These are phyloP conservation scores for Gila robusta DNA, from an alignment of 2,797 vertebrate genomes.

Conservation along the genomic window DNA sequence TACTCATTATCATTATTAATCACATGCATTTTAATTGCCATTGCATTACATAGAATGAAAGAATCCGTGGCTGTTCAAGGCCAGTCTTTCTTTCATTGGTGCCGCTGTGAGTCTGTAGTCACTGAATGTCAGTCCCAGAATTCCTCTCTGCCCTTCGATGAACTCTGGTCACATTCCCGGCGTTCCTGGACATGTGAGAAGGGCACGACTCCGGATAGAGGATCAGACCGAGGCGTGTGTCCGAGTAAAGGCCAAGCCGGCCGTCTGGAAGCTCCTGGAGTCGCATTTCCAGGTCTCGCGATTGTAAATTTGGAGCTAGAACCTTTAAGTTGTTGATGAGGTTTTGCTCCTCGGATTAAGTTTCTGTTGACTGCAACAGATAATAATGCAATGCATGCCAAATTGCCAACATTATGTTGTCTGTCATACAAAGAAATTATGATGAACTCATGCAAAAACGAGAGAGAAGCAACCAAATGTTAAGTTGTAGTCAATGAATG, in stretches of 20 bases:
- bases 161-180: constrained; percentile 80
- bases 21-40: not conserved
- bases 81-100: not conserved
- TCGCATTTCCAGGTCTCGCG: constrained; percentile 39
- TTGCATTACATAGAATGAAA: not conserved
- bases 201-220: constrained; percentile 74
- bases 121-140: constrained; percentile 59
- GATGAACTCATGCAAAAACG: no score
- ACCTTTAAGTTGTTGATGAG: not conserved
- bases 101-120: constrained; percentile 22
- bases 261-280: constrained; percentile 3
- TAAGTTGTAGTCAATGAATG: no score
- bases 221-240: constrained; percentile 18
- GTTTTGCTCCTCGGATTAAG: not conserved
- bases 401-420: no score
- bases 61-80: not conserved
- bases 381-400: no score
- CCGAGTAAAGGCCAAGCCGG: constrained; percentile 55
- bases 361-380: not conserved
- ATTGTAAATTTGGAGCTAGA: constrained; percentile 7
- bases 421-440: no score
- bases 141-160: constrained; percentile 65
- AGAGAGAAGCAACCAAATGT: no score
- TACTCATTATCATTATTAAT: not conserved
- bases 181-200: constrained; percentile 83